Evolutionary conservation across 1,140 invertebrate species (phyloP).

Genomic region (Polypedilum pembai): DNA sequence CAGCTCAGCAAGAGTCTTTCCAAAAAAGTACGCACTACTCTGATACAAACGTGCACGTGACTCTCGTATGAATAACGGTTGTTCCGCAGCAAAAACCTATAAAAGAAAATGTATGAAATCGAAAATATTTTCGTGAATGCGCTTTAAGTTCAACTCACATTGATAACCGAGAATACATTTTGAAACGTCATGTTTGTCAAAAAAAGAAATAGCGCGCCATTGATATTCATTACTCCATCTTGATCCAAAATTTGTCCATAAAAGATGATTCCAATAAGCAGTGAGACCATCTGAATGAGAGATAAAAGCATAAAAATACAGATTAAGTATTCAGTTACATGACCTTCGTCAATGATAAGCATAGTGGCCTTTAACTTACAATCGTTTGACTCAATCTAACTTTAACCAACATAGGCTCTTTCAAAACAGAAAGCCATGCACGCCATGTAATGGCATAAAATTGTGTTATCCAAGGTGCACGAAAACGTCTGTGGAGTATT

Average conservation of each 20-base stretch:
- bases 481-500: constrained; percentile 45
- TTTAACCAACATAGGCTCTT: constrained; percentile 84
- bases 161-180: constrained; percentile 82
- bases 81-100: constrained; percentile 85
- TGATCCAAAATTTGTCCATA: constrained; percentile 75
- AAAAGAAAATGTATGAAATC: constrained; percentile 32
- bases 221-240: constrained; percentile 90
- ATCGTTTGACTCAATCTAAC: constrained; percentile 81
- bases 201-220: constrained; percentile 89
- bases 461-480: constrained; percentile 80
- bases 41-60: constrained; percentile 88
- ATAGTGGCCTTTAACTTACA: constrained; percentile 50
- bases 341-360: background rate
- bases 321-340: background rate
- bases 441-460: constrained; percentile 84
- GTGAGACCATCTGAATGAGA: constrained; percentile 65
- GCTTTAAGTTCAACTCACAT: constrained; percentile 54
- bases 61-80: constrained; percentile 87
- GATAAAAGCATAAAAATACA: constrained; percentile 30
- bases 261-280: constrained; percentile 83
- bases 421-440: constrained; percentile 76
- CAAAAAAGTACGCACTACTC: constrained; percentile 86
- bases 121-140: constrained; percentile 1
- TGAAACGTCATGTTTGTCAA: constrained; percentile 91
- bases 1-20: constrained; percentile 82